Conservation (phyloP, 2,888 invertebrate genomes). For the Caenorhabditis sp. region DNA sequence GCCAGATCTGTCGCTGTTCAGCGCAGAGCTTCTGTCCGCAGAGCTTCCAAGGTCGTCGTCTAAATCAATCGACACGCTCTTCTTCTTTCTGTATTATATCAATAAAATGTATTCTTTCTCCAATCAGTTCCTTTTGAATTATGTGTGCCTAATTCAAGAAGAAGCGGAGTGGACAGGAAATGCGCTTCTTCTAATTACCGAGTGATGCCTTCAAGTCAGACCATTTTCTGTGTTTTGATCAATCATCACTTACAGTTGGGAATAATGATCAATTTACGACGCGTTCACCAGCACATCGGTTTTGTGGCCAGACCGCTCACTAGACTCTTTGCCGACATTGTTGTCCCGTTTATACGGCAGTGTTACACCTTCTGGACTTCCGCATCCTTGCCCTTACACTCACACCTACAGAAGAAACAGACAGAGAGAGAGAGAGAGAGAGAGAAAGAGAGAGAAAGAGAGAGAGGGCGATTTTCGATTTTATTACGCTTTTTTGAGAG, state of each 20-base stretch:
- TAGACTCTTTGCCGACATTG: slow-evolving; percentile 46
- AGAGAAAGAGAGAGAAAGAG: too few species aligned
- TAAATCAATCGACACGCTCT: neutral
- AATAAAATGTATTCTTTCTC: slow-evolving; percentile 22
- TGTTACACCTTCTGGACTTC: neutral
- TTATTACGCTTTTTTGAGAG: neutral
- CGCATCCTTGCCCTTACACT: slow-evolving; percentile 7
- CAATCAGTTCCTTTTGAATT: neutral
- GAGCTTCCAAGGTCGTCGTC: slow-evolving; percentile 46
- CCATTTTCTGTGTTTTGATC: too few species aligned
- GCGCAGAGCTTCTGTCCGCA: slow-evolving; percentile 23
- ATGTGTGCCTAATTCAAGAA: too few species aligned
- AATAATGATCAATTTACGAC: too few species aligned
- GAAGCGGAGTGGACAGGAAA: too few species aligned
- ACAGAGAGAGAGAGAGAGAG: too few species aligned
- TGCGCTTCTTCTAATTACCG: too few species aligned
- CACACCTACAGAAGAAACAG: neutral
- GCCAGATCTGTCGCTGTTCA: slow-evolving; percentile 49
- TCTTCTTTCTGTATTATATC: slow-evolving; percentile 23
- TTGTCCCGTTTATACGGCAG: too few species aligned
- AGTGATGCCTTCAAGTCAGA: too few species aligned
- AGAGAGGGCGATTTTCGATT: slow-evolving; percentile 1
- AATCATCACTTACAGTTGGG: too few species aligned
- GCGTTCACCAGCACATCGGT: too few species aligned
- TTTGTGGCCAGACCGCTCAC: slow-evolving; percentile 48